Evolutionary conservation across 2,113 vertebrate species (phyloP).

Genomic region (Platanista minor): DNA sequence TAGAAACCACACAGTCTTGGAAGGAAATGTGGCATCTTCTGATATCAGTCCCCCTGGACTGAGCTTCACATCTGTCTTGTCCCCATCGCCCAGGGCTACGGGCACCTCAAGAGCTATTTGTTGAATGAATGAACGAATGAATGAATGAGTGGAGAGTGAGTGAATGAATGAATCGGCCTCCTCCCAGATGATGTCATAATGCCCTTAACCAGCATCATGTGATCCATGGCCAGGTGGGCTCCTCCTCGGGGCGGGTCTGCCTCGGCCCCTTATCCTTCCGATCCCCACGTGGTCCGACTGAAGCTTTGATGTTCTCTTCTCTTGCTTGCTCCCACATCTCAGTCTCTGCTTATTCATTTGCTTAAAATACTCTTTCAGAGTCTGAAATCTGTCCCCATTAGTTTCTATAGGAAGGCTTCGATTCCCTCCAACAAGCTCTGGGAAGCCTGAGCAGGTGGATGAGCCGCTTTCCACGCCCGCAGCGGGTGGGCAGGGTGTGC

Average conservation of each 20-base stretch:
- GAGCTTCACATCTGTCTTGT: neutral
- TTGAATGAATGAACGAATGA: neutral
- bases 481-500: rapidly evolving
- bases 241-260: rapidly evolving
- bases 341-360: neutral
- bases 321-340: neutral
- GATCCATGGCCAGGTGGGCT: neutral
- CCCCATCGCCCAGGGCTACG: neutral
- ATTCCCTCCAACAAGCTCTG: neutral
- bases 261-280: neutral
- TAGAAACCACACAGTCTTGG: neutral
- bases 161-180: neutral
- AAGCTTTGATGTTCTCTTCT: neutral
- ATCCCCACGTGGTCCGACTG: rapidly evolving
- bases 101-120: neutral
- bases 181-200: neutral
- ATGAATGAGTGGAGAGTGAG: neutral
- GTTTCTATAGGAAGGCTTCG: neutral
- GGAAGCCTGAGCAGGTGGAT: neutral
- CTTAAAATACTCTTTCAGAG: neutral
- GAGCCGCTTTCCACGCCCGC: neutral
- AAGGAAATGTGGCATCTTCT: neutral
- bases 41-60: neutral
- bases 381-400: neutral
- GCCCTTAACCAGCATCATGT: neutral